Evolutionary conservation across 1,140 invertebrate genomes (phyloP), one percentile per base, ranked within the genome.

Genomic region (Homalodisca vitripennis): DNA sequence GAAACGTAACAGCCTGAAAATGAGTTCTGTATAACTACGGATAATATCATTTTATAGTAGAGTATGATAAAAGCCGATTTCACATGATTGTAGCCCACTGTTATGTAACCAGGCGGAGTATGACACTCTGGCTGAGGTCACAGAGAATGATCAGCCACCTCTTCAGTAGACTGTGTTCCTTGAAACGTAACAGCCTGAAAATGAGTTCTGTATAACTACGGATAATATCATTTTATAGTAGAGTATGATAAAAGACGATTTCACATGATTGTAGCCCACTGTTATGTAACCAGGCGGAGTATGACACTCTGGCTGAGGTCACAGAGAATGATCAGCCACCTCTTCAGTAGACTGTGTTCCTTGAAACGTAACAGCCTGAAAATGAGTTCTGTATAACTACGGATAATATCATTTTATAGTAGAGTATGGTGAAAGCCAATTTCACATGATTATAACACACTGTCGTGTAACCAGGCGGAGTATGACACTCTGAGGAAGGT

Each of bases 181-280:
- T 46, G 10, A 66, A 24, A 1, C 63, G 32, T 26, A 66, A 27
- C 24, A 66, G 26, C 63, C 63, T 66, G 41, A 6, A 6, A 22
- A 55, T 55, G n/a, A n/a, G n/a, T n/a, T n/a, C n/a, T n/a, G n/a
- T n/a, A n/a, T n/a, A n/a, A n/a, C n/a, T n/a, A n/a, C n/a, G n/a
- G n/a, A 46, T 47, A 47, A 2, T 17, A 66, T 46, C 27, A 47
- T 24, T 12, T 24, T 46, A 14, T 24, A 10, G 13, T 1, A 3
- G 27, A 66, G n/a, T n/a, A 66, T 27, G n/a, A 66, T n/a, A 34
- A 66, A 66, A 1, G 63, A 13, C 13, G 63, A 20, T 27, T 46
- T 41, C 1, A 66, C 31, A 47, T 66, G 63, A 17, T 66, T 1
- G n/a, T 20, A 47, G 24, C 63, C 27, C n/a, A 46, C 63, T 46